These are phyloP conservation scores for Vesta saturnalis DNA, from an alignment of 2,888 invertebrate genomes.

Conservation along the genomic window DNA sequence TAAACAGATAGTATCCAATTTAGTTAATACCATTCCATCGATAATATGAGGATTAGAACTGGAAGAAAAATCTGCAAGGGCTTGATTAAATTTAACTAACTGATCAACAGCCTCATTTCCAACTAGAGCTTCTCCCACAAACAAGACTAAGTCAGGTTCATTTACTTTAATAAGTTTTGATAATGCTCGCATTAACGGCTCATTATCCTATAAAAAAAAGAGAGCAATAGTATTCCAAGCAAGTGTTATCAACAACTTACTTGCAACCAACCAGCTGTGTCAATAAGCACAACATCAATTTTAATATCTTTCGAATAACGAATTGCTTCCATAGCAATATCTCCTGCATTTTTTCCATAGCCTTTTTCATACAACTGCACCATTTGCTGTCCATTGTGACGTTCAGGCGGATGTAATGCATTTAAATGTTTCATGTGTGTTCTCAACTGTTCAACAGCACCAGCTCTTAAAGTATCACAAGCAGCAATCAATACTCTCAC, in stretches of 20 bases:
- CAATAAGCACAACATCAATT: slow-evolving; percentile 94
- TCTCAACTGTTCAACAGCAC: slow-evolving; percentile 97
- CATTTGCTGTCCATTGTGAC: slow-evolving; percentile 78
- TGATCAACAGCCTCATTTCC: slow-evolving; percentile 99
- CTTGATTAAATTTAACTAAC: slow-evolving; percentile 97
- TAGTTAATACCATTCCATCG: slow-evolving; percentile 98
- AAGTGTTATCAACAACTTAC: too few relatives aligned
- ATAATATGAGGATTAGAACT: slow-evolving; percentile 84
- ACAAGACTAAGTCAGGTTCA: slow-evolving; percentile 95
- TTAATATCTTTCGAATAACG: slow-evolving; percentile 82
- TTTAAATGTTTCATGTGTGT: slow-evolving; percentile 95
- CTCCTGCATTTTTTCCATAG: slow-evolving; percentile 98
- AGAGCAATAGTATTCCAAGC: too few relatives aligned
- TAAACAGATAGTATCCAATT: slow-evolving; percentile 99
- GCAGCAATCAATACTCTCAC: slow-evolving; percentile 97
- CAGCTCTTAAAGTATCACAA: slow-evolving; percentile 98
- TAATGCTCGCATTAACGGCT: slow-evolving; percentile 97
- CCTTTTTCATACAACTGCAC: slow-evolving; percentile 98
- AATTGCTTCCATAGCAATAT: slow-evolving; percentile 98
- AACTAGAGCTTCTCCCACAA: slow-evolving; percentile 99
- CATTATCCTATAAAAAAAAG: slow-evolving; percentile 80
- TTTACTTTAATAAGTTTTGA: slow-evolving; percentile 98
- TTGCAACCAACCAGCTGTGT: slow-evolving; percentile 99
- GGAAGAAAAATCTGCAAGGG: slow-evolving; percentile 90
- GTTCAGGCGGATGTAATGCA: slow-evolving; percentile 86